Evolutionary conservation across 2,797 vertebrate species (phyloP).

Genomic region (Peromyscus melanophrys): DNA sequence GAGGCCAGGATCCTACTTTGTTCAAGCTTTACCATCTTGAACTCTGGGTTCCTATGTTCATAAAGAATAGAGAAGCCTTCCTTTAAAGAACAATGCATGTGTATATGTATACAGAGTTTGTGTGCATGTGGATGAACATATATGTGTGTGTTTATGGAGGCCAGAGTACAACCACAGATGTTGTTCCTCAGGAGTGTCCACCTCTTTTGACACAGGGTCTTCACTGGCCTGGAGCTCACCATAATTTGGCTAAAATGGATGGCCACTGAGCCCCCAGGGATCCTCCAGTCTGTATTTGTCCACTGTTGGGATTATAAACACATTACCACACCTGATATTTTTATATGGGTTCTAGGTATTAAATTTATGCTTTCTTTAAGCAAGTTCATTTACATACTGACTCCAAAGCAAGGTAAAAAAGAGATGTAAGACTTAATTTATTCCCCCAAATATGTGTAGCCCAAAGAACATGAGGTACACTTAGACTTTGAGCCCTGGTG

Average conservation of each 20-base stretch:
- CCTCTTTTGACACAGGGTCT: neutral
- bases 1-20: neutral
- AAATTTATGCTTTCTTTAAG: neutral
- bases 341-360: neutral
- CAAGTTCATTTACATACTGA: neutral
- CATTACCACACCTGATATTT: neutral
- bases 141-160: neutral
- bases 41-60: neutral
- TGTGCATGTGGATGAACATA: neutral
- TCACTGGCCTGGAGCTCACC: neutral
- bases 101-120: neutral
- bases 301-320: neutral
- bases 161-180: neutral
- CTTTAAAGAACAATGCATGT: neutral
- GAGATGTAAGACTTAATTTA: neutral
- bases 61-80: neutral
- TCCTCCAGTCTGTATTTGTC: neutral
- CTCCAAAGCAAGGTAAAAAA: conserved; percentile 9
- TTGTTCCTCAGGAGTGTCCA: neutral
- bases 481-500: neutral
- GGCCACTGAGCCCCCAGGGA: neutral
- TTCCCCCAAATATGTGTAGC: neutral
- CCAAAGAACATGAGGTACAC: neutral
- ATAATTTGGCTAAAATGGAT: neutral
- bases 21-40: neutral